Base-by-base conservation (phyloP, 2,113 vertebrate genomes). In the Engraulis encrasicolus region DNA sequence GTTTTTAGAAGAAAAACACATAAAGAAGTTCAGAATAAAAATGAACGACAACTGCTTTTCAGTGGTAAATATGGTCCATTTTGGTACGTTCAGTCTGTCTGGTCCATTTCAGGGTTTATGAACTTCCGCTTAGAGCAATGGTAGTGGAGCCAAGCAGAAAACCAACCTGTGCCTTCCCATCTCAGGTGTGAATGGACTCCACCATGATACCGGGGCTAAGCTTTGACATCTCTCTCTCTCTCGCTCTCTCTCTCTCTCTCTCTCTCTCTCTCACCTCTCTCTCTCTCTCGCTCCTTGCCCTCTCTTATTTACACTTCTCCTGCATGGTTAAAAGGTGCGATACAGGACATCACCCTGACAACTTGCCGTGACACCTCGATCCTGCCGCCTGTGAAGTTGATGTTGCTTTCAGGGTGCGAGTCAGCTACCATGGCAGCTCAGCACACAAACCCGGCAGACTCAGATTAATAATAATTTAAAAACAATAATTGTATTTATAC, bases 391-490 rank as follows among this genome's bases (percentile, higher is more conserved):
- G 31, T n/a, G n/a, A n/a, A n/a, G n/a, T 27, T 14, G 27, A 27
- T 0, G 14, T 12, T 15, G 66, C 66, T 9, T 71, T 71, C 15
- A 12, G 61, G 50, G 0, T 20, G n/a, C n/a, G 20, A 81, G 80
- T 49, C 86, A 83, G 85, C 85, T 52, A 87, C 80, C 90, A 89
- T 85, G 87, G 82, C 86, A 83, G 66, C 86, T 86, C 82, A 82
- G 37, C 78, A 80, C n/a, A n/a, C n/a, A n/a, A n/a, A n/a, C 89
- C 87, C 90, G 90, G 78, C 81, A 87, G 86, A 85, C 87, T 93
- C 86, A 91, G 93, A 93, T 91, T 90, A 93, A 91, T 88, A 34
- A n/a, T n/a, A n/a, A n/a, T n/a, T n/a, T n/a, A n/a, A n/a, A n/a
- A n/a, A n/a, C n/a, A n/a, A n/a, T n/a, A n/a, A n/a, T n/a, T n/a